Percentiles rank a stretch among this genome's conserved stretches.
phyloP scores from a whole-genome alignment of 2,113 vertebrate genomes.

The Catharus fuscescens region DNA sequence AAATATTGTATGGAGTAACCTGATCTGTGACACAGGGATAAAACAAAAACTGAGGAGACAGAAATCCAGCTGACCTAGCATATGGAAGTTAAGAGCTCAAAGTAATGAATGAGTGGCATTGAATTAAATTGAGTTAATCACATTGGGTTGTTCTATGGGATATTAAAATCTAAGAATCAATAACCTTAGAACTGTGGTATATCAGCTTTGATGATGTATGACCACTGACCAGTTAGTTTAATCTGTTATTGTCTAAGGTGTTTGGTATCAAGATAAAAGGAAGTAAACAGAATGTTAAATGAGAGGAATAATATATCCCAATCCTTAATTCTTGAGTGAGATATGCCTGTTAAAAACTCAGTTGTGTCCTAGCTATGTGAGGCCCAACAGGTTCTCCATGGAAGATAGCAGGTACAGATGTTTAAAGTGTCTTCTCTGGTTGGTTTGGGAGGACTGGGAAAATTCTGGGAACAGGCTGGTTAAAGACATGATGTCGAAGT shows the following conservation, averaged over 20 bases:
- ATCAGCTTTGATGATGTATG: background rate
- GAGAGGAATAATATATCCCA: background rate
- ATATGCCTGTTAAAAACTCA: background rate
- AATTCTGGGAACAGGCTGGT: background rate
- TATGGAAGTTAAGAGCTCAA: background rate
- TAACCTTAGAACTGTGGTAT: background rate
- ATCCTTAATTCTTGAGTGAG: background rate
- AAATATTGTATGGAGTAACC: background rate
- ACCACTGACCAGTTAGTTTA: background rate
- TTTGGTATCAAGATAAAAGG: background rate
- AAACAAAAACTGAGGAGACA: background rate
- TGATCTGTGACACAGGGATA: background rate
- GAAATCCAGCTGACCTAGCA: background rate
- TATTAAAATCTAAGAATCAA: background rate
- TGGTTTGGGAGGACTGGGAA: background rate
- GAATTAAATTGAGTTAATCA: conserved; percentile 25
- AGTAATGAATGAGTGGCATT: conserved; percentile 3
- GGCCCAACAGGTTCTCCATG: background rate
- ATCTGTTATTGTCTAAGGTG: background rate
- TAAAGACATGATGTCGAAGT: background rate
- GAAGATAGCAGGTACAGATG: background rate
- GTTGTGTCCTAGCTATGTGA: background rate
- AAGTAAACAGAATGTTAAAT: background rate
- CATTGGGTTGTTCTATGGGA: background rate
- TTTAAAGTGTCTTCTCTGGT: background rate